Evolutionary conservation across 1,140 invertebrate genomes (phyloP).

Genomic region (Babylonia areolata): DNA sequence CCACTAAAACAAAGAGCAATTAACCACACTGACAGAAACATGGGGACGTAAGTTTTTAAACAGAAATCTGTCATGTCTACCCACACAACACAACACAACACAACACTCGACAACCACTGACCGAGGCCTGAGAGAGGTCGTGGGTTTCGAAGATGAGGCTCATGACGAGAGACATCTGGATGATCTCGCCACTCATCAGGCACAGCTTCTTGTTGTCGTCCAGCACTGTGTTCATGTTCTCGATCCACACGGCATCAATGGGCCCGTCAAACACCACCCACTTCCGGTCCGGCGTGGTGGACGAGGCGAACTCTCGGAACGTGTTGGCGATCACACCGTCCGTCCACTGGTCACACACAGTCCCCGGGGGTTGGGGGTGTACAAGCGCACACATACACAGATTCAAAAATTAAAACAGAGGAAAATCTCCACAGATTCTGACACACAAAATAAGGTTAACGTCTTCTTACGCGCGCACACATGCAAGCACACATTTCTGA

Average conservation of each 20-base stretch:
- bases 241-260: slow-evolving; percentile 77
- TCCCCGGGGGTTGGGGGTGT: too few species aligned
- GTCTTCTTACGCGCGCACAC: too few species aligned
- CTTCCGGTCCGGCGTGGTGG: slow-evolving; percentile 75
- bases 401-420: too few species aligned
- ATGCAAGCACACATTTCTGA: too few species aligned
- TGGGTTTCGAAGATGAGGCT: slow-evolving; percentile 77
- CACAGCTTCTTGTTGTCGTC: slow-evolving; percentile 78
- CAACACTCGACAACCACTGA: slow-evolving; percentile 57
- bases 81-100: too few species aligned
- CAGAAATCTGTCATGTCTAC: too few species aligned
- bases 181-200: slow-evolving; percentile 77
- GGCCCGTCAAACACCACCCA: slow-evolving; percentile 78
- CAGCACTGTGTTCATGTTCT: slow-evolving; percentile 78
- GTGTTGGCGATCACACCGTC: slow-evolving; percentile 80
- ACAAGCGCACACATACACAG: too few species aligned
- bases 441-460: too few species aligned
- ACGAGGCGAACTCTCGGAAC: slow-evolving; percentile 76
- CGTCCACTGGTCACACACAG: slow-evolving; percentile 69
- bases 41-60: too few species aligned
- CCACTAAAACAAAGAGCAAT: too few species aligned
- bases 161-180: slow-evolving; percentile 76
- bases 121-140: slow-evolving; percentile 79
- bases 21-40: too few species aligned
- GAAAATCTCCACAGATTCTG: too few species aligned